phyloP scores from a whole-genome alignment of 2,888 invertebrate species.

The Lamellibrachia satsuma region DNA sequence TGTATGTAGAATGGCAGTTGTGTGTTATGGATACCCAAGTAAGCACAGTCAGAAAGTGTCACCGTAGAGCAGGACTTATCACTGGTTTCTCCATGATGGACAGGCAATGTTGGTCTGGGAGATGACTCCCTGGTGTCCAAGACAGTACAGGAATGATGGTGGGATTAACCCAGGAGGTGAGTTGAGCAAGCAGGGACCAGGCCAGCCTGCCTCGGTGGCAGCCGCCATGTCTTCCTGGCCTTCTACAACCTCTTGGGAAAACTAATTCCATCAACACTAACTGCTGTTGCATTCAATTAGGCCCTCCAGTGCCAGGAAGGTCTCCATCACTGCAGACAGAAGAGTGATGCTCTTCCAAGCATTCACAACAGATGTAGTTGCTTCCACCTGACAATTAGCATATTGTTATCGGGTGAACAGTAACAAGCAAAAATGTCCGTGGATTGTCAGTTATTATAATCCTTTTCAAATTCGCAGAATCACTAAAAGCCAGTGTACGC shows the following conservation, averaged over 20 bases:
- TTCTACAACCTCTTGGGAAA: background rate
- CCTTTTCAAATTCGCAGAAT: background rate
- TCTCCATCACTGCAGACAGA: background rate
- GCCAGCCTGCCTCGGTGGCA: background rate
- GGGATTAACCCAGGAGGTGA: background rate
- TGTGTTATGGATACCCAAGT: too few species aligned
- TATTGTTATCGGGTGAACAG: background rate
- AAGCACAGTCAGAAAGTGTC: background rate
- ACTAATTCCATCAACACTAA: conserved; percentile 12
- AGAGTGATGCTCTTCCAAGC: background rate
- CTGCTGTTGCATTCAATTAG: conserved; percentile 17
- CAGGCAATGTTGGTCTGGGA: background rate
- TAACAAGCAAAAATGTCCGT: background rate
- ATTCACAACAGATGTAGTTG: background rate
- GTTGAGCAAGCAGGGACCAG: background rate
- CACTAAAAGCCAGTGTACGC: background rate
- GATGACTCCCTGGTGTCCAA: background rate
- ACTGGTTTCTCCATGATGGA: background rate
- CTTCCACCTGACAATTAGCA: background rate
- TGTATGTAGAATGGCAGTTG: too few species aligned
- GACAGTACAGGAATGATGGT: background rate
- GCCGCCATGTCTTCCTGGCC: background rate
- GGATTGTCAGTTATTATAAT: background rate
- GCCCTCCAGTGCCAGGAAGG: background rate
- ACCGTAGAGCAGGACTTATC: background rate